Conservation (phyloP, 37 sponge, comb jelly and placozoan genomes). For the Chondrosia reniformis region DNA sequence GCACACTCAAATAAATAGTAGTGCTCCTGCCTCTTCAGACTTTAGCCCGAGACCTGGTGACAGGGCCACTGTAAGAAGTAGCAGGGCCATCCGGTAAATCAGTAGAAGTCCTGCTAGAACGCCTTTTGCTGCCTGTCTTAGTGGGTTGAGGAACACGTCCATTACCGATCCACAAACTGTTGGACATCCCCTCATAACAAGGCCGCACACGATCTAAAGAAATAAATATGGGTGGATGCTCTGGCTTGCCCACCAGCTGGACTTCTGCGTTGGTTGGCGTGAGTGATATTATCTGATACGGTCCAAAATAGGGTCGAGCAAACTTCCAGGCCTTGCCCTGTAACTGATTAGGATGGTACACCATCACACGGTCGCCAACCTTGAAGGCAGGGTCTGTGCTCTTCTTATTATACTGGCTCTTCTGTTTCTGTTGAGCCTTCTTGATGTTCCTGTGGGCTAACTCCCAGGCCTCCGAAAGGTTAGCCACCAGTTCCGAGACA, state of each 20-base stretch:
- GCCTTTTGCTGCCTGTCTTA: neutral
- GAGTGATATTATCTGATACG: neutral
- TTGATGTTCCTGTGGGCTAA: slow-evolving; percentile 7
- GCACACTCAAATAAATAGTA: too few species aligned
- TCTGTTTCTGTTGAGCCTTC: neutral
- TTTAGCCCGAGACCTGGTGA: slow-evolving; percentile 3
- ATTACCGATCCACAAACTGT: neutral
- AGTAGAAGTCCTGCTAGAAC: neutral
- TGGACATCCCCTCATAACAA: neutral
- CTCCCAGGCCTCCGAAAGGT: neutral
- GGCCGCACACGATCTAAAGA: neutral
- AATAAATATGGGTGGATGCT: neutral
- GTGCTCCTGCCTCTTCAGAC: too few species aligned
- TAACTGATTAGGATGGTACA: neutral
- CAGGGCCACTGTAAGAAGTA: neutral
- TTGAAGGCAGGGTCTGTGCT: neutral
- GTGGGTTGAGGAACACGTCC: too few species aligned
- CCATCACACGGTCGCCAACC: slow-evolving; percentile 9
- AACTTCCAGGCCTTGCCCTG: slow-evolving; percentile 3
- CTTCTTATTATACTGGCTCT: neutral
- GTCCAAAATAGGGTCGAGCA: neutral
- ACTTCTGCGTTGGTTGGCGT: neutral
- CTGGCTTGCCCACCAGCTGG: neutral
- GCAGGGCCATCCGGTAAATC: neutral
- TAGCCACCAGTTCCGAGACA: neutral